phyloP scores from a whole-genome alignment of 2,888 invertebrate species.

The Caenorhabditis virilis region DNA sequence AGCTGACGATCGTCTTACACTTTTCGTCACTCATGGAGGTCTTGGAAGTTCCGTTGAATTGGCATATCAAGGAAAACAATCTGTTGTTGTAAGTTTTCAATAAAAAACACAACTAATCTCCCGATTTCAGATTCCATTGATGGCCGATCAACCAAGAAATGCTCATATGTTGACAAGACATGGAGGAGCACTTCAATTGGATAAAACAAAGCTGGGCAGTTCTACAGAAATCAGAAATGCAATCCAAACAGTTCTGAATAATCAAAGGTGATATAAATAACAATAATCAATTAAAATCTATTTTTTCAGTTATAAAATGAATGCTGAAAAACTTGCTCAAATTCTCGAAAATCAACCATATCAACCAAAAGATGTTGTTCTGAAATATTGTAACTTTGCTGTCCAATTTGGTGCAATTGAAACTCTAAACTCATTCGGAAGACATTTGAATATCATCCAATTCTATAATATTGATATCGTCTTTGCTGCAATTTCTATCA shows the following conservation, averaged over 20 bases:
- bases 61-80: conserved; percentile 34
- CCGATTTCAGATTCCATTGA: conserved; percentile 28
- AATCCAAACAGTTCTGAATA: conserved; percentile 16
- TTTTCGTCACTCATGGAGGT: conserved; percentile 41
- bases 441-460: conserved; percentile 25
- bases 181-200: conserved; percentile 19
- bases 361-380: conserved; percentile 30
- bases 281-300: not conserved
- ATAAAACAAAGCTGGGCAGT: conserved; percentile 16
- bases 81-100: conserved; percentile 16
- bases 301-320: conserved; percentile 12
- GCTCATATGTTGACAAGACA: conserved; percentile 38
- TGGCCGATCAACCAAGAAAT: conserved; percentile 39
- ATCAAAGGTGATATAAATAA: conserved; percentile 1
- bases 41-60: conserved; percentile 37
- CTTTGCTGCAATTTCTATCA: too few species aligned
- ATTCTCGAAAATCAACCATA: conserved; percentile 26
- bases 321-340: conserved; percentile 22
- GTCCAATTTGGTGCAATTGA: conserved; percentile 24
- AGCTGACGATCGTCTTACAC: conserved; percentile 33
- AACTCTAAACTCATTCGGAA: conserved; percentile 29
- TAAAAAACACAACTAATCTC: not conserved
- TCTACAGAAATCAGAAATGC: conserved; percentile 18
- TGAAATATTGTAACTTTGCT: conserved; percentile 34
- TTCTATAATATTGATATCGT: conserved; percentile 13